Base-by-base conservation (phyloP, 23 tunicate genomes). In the Trididemnum nubilum region DNA sequence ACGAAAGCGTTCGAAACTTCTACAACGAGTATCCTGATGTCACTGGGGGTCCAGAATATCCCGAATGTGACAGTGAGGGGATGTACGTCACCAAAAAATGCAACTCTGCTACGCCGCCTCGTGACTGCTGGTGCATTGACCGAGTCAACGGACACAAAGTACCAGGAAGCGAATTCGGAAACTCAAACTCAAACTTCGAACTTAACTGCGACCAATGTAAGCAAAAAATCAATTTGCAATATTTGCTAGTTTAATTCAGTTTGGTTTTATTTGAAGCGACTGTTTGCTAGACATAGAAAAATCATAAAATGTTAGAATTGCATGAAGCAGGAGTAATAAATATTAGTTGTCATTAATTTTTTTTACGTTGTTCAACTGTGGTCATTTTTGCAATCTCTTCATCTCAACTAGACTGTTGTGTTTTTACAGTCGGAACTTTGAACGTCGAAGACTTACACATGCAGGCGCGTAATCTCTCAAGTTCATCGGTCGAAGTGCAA, bases 41-140 rank as follows among this genome's bases (percentile, higher is more conserved):
- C 19, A 32, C 12, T 5, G 58, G 31, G 9, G 75, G 38, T 7
- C 74, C 74, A 69, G 4, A 2, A 4, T 73, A 73, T 27, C 78
- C 78, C 25, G 29, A 73, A 5, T 73, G 78, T 39, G 78, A 73
- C 58, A 9, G 12, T 27, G 27, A 73, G 3, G 78, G 78, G 9
- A 12, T 21, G 30, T 73, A 15, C 29, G 78, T 73, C 3, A 39
- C 78, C 3, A 40, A 21, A 38, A 73, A 38, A 38, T 73, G 78
- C 58, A 7, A 19, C 31, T 73, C 78, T 9, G 30, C 25, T 5
- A 25, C 38, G n/a, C 69, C 69, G 5, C 67, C 67, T 61, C 37
- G 26, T 9, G 36, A 7, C 5, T 73, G 78, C 58, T 73, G 78
- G 78, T 73, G 78, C 78, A 34, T 73, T 22, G 58, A 73, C 28